These are phyloP conservation scores for Actinostola sp. DNA, from an alignment of 92 coral and sea anemone species.

Conservation along the genomic window DNA sequence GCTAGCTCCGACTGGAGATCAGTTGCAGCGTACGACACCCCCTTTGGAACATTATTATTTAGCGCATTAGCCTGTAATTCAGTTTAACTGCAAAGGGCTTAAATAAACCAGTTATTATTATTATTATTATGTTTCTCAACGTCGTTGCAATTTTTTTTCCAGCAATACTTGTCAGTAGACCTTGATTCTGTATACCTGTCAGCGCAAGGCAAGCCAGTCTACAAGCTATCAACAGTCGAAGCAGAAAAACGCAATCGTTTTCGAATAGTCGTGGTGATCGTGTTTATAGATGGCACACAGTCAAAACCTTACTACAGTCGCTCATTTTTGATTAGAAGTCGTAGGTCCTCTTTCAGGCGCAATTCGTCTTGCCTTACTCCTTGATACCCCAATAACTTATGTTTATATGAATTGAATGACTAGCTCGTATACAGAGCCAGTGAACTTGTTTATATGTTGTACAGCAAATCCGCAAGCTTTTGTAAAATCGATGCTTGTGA, in stretches of 20 bases:
- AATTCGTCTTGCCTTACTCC: background rate
- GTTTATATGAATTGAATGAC: background rate
- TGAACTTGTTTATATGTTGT: too few species aligned
- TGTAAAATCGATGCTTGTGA: too few species aligned
- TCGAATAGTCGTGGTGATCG: constrained; percentile 76
- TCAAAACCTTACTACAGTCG: constrained; percentile 81
- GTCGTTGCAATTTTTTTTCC: too few species aligned
- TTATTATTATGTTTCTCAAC: too few species aligned
- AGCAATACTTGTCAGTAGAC: constrained; percentile 90
- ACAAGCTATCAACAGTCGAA: constrained; percentile 96
- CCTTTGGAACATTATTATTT: background rate
- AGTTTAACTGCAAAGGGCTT: too few species aligned
- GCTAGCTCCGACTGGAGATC: too few species aligned
- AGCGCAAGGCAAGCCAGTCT: constrained; percentile 78
- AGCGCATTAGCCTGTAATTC: too few species aligned
- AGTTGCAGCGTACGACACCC: too few species aligned
- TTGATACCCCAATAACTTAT: background rate
- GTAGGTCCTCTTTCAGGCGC: constrained; percentile 46
- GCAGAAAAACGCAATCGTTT: constrained; percentile 84
- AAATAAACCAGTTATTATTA: too few species aligned
- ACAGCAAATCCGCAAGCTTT: too few species aligned
- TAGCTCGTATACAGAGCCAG: too few species aligned
- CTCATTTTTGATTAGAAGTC: constrained; percentile 82
- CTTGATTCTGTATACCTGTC: constrained; percentile 92
- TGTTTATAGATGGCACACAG: constrained; percentile 73